Percentiles rank a stretch among this genome's conserved stretches.
Evolutionary conservation across 2,888 invertebrate species (phyloP).

Genomic region (Junonia oenone): DNA sequence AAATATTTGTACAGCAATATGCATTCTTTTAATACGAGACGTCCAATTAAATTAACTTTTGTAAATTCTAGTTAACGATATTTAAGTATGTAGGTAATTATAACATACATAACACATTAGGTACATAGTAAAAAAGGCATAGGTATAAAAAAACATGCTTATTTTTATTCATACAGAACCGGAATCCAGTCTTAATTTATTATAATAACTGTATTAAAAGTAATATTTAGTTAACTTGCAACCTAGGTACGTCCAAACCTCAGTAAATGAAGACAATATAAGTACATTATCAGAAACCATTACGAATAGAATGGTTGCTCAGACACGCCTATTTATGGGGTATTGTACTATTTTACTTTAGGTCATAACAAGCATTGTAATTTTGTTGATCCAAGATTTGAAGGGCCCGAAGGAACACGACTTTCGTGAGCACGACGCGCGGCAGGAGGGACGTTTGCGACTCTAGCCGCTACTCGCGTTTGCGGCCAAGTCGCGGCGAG

Average conservation of each 20-base stretch:
- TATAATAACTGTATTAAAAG: not conserved
- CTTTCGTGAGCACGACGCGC: constrained; percentile 48
- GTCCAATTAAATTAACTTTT: no score
- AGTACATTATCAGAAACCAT: constrained; percentile 7
- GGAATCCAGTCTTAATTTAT: not conserved
- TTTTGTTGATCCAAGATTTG: constrained; percentile 35
- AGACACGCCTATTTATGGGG: constrained; percentile 9
- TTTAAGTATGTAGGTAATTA: no score
- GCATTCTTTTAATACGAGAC: not conserved
- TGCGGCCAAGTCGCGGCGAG: constrained; percentile 26
- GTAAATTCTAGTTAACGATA: no score
- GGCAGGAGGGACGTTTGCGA: constrained; percentile 31
- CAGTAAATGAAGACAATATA: constrained; percentile 1
- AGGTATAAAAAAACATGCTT: not conserved
- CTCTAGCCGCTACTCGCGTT: constrained; percentile 26
- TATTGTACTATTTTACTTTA: constrained; percentile 27
- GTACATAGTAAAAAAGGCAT: not conserved
- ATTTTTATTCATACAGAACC: not conserved
- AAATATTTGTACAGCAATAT: no score
- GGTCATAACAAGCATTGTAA: constrained; percentile 38
- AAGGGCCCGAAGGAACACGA: constrained; percentile 40
- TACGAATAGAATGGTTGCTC: constrained; percentile 1
- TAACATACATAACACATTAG: no score
- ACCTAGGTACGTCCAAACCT: not conserved
- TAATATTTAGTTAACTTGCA: not conserved